Conservation (phyloP, 2,888 invertebrate species). For the Napeogenes sylphis region DNA sequence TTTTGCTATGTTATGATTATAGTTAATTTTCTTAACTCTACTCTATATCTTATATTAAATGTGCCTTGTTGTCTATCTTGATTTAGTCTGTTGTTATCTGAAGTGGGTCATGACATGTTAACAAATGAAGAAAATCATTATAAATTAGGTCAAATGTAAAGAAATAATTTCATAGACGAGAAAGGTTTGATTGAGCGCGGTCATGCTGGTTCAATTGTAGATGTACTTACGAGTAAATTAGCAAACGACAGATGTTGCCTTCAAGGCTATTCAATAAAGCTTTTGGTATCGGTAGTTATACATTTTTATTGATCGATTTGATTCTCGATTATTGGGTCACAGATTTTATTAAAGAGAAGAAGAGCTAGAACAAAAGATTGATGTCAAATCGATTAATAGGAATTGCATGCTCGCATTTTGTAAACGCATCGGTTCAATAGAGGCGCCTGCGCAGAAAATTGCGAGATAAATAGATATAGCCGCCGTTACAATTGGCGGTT, state of each 20-base stretch:
- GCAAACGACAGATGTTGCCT: slow-evolving; percentile 35
- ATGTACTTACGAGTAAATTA: slow-evolving; percentile 34
- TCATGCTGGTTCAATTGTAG: slow-evolving; percentile 33
- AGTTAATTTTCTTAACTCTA: no score
- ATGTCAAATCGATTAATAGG: slow-evolving; percentile 73
- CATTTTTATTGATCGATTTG: slow-evolving; percentile 37
- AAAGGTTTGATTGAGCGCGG: slow-evolving; percentile 35
- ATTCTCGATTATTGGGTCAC: slow-evolving; percentile 51
- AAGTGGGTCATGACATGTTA: slow-evolving; percentile 23
- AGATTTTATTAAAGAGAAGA: slow-evolving; percentile 63
- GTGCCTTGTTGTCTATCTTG: background rate
- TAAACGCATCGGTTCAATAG: slow-evolving; percentile 61
- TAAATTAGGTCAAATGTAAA: slow-evolving; percentile 27
- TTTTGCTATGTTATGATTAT: no score
- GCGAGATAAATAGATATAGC: slow-evolving; percentile 70
- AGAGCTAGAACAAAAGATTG: slow-evolving; percentile 72
- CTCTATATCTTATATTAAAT: no score
- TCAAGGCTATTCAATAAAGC: slow-evolving; percentile 35
- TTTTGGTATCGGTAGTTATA: slow-evolving; percentile 33
- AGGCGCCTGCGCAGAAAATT: slow-evolving; percentile 72
- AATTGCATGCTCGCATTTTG: slow-evolving; percentile 61
- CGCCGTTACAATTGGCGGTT: slow-evolving; percentile 66
- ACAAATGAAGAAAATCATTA: slow-evolving; percentile 24
- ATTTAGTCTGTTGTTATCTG: slow-evolving; percentile 14
- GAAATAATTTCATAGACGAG: slow-evolving; percentile 32